Base-by-base conservation (phyloP, 2,113 vertebrate genomes). In the Nanorana parkeri region DNA sequence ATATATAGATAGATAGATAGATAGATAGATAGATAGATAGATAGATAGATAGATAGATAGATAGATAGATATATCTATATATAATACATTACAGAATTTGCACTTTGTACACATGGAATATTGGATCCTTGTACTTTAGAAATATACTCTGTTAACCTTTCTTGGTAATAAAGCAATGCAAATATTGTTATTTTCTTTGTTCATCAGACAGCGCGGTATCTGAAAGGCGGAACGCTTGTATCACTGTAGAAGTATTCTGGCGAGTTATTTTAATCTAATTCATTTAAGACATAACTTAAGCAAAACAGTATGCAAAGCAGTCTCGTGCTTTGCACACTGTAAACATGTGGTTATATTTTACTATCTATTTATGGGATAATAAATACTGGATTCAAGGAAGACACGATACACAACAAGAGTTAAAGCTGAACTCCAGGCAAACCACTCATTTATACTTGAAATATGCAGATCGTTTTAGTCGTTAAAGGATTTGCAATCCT, bases 241-340 rank as follows among this genome's bases (percentile, higher is more conserved):
- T 63, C 26, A 24, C 21, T 63, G 60, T 24, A 63, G 60, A 63
- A 63, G 8, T 24, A 24, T 63, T 63, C 8, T 63, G 60, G 21
- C 60, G 26, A 63, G 21, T 63, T 63, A 63, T 63, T 24, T 63
- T 63, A 21, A 63, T 63, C 16, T 24, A 5, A 24, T 63, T 63
- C 23, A 24, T 24, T 24, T 24, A 10, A 63, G 60, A 23, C 60
- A 63, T 63, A 63, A 24, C 60, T 63, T 63, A 63, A 63, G 60
- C 60, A 63, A 63, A 63, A 63, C 21, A 63, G 24, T 63, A 63
- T 63, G 60, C 60, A 63, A 63, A 63, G n/a, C 7, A 24, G 60
- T 63, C 21, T 1, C 15, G 60, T 63, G 21, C 23, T 24, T 24
- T 63, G 60, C 60, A 61, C 58, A 63, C 23, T 63, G 24, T 24